These are phyloP conservation scores for Parnassius smintheus DNA, from an alignment of 2,888 invertebrate genomes.

Conservation along the genomic window DNA sequence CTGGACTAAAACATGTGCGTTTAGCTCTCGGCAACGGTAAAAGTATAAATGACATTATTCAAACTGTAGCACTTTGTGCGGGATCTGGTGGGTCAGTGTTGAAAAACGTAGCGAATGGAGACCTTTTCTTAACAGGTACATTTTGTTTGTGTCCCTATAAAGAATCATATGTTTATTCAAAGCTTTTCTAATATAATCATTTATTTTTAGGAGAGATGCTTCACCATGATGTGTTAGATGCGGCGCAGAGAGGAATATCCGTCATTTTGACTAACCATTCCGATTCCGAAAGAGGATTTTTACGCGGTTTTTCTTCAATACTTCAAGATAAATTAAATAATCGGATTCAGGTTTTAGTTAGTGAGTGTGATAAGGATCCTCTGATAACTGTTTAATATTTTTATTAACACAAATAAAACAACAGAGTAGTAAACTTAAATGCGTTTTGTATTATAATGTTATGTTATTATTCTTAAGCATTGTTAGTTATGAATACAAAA, in stretches of 20 bases:
- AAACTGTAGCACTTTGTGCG: constrained; percentile 90
- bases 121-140: constrained; percentile 90
- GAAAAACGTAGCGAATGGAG: constrained; percentile 83
- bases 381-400: constrained; percentile 82
- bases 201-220: constrained; percentile 88
- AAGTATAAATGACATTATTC: constrained; percentile 68
- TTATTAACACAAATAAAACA: constrained; percentile 23
- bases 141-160: not conserved
- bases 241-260: constrained; percentile 87
- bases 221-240: constrained; percentile 96
- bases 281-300: constrained; percentile 95
- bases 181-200: too few relatives aligned
- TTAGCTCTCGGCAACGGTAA: constrained; percentile 83
- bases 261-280: constrained; percentile 96
- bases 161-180: not conserved
- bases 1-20: constrained; percentile 85
- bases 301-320: constrained; percentile 79
- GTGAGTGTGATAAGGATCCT: constrained; percentile 89
- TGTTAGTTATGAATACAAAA: constrained; percentile 35
- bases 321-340: constrained; percentile 63
- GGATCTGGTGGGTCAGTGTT: constrained; percentile 93
- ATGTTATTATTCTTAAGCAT: constrained; percentile 33
- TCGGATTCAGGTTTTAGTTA: constrained; percentile 84
- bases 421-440: constrained; percentile 5
- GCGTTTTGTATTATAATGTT: constrained; percentile 27